These are phyloP conservation scores for Agelastica alni DNA, from an alignment of 2,888 invertebrate genomes.

Conservation along the genomic window DNA sequence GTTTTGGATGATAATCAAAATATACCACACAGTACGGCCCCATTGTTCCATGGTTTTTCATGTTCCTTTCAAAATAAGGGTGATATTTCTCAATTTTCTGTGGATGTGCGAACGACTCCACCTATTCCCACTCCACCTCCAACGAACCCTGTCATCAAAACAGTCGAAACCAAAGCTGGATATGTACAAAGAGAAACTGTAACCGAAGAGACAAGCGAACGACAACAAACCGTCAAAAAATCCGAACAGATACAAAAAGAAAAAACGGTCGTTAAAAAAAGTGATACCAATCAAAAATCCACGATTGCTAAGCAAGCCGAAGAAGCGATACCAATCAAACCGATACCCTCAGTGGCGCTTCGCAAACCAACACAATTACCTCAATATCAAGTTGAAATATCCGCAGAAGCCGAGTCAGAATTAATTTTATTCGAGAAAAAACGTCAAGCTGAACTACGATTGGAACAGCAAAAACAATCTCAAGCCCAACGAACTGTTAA, in stretches of 20 bases:
- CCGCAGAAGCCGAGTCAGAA: slow-evolving; percentile 46
- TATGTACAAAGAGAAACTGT: slow-evolving; percentile 38
- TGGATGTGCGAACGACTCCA: slow-evolving; percentile 46
- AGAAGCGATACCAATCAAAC: slow-evolving; percentile 46
- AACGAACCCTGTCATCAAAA: slow-evolving; percentile 35
- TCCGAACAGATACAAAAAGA: slow-evolving; percentile 28
- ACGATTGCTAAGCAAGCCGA: slow-evolving; percentile 44
- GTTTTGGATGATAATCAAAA: slow-evolving; percentile 24
- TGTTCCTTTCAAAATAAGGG: slow-evolving; percentile 49
- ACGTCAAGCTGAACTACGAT: slow-evolving; percentile 38
- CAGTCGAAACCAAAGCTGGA: slow-evolving; percentile 37
- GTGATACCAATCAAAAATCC: slow-evolving; percentile 15
- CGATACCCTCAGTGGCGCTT: slow-evolving; percentile 49
- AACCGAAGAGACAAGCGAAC: slow-evolving; percentile 40
- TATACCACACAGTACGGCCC: slow-evolving; percentile 33
- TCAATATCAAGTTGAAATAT: slow-evolving; percentile 66
- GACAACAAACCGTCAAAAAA: slow-evolving; percentile 31
- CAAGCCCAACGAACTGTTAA: slow-evolving; percentile 3
- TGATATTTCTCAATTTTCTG: slow-evolving; percentile 46
- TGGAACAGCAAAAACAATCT: slow-evolving; percentile 28
- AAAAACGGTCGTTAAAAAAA: slow-evolving; percentile 20
- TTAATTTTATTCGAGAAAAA: slow-evolving; percentile 42
- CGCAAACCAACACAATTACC: slow-evolving; percentile 68
- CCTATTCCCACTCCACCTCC: slow-evolving; percentile 41
- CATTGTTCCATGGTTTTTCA: slow-evolving; percentile 47